Conservation (phyloP, 2,888 invertebrate genomes). For the Drosophila macrothrix region DNA sequence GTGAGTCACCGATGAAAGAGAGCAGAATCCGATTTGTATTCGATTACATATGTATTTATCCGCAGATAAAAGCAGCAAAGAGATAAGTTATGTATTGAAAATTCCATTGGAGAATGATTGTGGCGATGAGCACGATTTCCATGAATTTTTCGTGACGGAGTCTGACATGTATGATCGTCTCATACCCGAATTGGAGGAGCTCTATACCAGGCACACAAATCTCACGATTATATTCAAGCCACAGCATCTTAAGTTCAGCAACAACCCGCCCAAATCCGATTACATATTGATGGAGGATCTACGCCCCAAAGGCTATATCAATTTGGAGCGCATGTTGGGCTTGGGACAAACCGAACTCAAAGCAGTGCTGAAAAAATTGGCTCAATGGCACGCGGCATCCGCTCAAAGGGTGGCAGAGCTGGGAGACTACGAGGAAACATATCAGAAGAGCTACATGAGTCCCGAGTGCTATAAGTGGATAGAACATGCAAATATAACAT, state of each 20-base stretch:
- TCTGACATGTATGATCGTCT: conserved; percentile 72
- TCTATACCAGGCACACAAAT: conserved; percentile 55
- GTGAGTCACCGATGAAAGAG: conserved; percentile 51
- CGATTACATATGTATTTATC: conserved; percentile 4
- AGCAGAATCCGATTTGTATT: neutral
- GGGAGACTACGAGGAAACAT: conserved; percentile 60
- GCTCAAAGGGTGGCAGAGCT: conserved; percentile 60
- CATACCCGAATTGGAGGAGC: conserved; percentile 73
- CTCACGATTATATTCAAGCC: conserved; percentile 67
- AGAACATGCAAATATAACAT: conserved; percentile 51
- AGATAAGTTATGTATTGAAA: conserved; percentile 70
- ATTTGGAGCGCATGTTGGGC: conserved; percentile 69
- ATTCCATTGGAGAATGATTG: conserved; percentile 64
- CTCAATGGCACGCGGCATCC: conserved; percentile 82
- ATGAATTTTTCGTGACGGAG: conserved; percentile 59
- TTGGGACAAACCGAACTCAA: conserved; percentile 70
- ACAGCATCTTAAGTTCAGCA: conserved; percentile 54
- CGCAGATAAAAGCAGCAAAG: conserved; percentile 43
- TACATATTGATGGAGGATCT: conserved; percentile 80
- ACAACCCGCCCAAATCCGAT: conserved; percentile 49
- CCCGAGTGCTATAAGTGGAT: conserved; percentile 47
- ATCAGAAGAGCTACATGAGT: conserved; percentile 52
- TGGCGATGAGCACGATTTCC: conserved; percentile 63
- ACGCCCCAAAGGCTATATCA: conserved; percentile 59
- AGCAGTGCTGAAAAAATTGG: conserved; percentile 71